Conservation (phyloP, 2,797 vertebrate species). For the Gallinago solitaria region DNA sequence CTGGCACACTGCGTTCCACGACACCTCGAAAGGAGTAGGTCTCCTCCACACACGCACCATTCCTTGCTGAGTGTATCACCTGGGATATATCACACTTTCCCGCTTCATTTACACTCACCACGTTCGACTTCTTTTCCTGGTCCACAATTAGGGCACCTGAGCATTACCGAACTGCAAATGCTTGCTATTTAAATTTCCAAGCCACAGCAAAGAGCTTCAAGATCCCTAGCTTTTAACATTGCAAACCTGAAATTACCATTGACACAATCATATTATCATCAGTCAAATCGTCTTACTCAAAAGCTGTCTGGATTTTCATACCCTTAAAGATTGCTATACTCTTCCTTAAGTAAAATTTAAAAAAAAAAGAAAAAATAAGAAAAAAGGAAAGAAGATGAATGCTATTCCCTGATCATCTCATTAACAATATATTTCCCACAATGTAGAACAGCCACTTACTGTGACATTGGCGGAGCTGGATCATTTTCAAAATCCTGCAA, state of each 20-base stretch:
- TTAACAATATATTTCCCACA: not conserved
- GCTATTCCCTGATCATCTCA: not conserved
- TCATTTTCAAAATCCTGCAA: slow-evolving; percentile 19
- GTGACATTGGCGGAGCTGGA: not conserved
- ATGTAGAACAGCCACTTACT: not conserved
- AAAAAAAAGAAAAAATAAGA: too few species aligned
- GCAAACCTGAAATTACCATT: not conserved
- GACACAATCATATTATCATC: not conserved
- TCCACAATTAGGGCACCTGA: not conserved
- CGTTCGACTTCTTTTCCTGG: not conserved
- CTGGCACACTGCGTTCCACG: not conserved
- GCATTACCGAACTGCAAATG: not conserved
- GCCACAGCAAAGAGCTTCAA: not conserved
- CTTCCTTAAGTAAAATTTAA: not conserved
- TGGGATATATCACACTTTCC: not conserved
- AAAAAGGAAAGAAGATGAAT: not conserved
- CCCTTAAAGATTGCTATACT: not conserved
- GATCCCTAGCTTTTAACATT: not conserved
- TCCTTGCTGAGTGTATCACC: not conserved
- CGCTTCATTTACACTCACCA: not conserved
- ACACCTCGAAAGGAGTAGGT: not conserved
- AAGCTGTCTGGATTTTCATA: not conserved
- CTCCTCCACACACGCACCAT: fast-evolving
- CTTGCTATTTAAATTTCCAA: not conserved
- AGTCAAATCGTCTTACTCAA: not conserved